phyloP scores from a whole-genome alignment of 2,888 invertebrate genomes.

The Amblyjoppa proteus region DNA sequence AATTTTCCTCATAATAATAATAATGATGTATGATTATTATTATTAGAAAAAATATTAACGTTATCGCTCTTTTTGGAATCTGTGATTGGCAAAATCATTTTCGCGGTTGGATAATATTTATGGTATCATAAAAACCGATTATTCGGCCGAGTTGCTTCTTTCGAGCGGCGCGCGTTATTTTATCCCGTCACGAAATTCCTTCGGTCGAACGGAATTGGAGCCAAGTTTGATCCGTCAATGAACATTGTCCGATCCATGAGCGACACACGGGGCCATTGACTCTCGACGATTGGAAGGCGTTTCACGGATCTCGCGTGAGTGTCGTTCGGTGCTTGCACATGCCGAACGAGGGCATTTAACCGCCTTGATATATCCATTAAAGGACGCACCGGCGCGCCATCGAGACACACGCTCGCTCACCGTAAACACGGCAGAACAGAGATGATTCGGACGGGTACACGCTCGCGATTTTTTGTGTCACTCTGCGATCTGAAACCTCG shows the following conservation, averaged over 20 bases:
- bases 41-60: not conserved
- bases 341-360: conserved; percentile 44
- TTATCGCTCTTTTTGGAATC: not conserved
- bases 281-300: not conserved
- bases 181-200: conserved; percentile 45
- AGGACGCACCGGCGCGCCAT: conserved; percentile 63
- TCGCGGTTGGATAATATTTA: too few relatives aligned
- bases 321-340: conserved; percentile 35
- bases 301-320: not conserved
- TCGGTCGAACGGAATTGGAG: conserved; percentile 23
- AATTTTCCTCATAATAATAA: too few relatives aligned
- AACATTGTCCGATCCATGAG: conserved; percentile 17
- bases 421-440: conserved; percentile 41
- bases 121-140: conserved; percentile 24
- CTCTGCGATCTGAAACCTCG: conserved; percentile 35
- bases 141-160: conserved; percentile 5
- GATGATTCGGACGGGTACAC: conserved; percentile 36
- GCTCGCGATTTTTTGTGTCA: conserved; percentile 17
- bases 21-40: too few relatives aligned
- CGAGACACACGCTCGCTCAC: conserved; percentile 38
- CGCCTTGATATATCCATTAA: conserved; percentile 43
- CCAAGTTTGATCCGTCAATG: conserved; percentile 14
- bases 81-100: not conserved
- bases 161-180: conserved; percentile 24
- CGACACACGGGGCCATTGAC: conserved; percentile 10